phyloP scores from a whole-genome alignment of 2,797 vertebrate species.

The Argyrosomus regius region DNA sequence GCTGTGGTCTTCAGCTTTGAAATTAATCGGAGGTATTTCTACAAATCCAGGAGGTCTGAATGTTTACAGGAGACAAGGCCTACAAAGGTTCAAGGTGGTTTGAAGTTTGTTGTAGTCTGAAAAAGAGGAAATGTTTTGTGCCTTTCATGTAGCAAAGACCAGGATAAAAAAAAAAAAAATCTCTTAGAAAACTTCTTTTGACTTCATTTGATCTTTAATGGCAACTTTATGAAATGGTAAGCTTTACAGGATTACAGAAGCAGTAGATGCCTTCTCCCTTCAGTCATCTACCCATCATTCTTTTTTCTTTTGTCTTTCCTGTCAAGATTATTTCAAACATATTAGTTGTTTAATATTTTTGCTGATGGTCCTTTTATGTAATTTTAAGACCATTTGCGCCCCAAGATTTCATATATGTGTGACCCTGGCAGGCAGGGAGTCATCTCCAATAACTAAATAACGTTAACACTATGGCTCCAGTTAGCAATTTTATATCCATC shows the following conservation, averaged over 20 bases:
- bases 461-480: slow-evolving; percentile 2
- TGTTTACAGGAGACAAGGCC: not conserved
- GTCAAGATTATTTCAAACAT: slow-evolving; percentile 17
- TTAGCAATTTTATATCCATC: slow-evolving; percentile 27
- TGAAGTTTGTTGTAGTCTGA: not conserved
- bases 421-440: slow-evolving; percentile 7
- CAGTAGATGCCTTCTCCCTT: not conserved
- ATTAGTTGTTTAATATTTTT: slow-evolving; percentile 11
- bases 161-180: not conserved
- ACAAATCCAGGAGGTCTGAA: not conserved
- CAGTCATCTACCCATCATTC: not conserved
- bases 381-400: slow-evolving; percentile 8
- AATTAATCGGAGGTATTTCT: not conserved
- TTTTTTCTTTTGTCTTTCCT: not conserved
- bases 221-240: not conserved
- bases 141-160: not conserved
- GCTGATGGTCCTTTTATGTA: not conserved
- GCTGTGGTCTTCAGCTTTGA: no score
- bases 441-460: slow-evolving; percentile 14
- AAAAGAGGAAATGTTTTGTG: not conserved
- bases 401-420: slow-evolving; percentile 18
- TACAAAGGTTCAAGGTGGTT: not conserved
- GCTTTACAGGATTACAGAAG: not conserved
- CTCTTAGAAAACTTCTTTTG: not conserved
- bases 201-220: not conserved